Base-by-base conservation (phyloP, 2,113 vertebrate species). In the Dicentrarchus labrax region DNA sequence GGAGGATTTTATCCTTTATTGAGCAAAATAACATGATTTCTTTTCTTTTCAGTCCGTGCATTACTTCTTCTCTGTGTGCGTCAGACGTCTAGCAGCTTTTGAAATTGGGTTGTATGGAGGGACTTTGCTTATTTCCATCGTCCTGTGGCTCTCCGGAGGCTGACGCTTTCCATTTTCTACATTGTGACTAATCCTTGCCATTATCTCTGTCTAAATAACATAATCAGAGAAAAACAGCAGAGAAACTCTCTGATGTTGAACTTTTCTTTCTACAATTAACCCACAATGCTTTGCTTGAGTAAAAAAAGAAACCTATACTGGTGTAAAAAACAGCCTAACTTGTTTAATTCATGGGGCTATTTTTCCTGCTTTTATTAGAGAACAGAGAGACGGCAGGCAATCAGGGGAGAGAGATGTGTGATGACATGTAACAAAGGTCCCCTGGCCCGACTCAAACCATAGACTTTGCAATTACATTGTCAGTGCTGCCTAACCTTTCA, bases 381-480 rank as follows among this genome's bases (percentile, higher is more conserved):
- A 10, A 61, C 12, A 43, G 51, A 48, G 66, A 67, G 54, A 65
- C 5, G 4, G 10, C 60, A 8, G 48, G 65, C 56, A 51, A 43
- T 50, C 22, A 53, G 8, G 1, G 8, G 19, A 9, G 51, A 64
- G 48, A 17, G 57, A 45, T 39, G 41, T 0, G 8, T 41, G 65
- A 43, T 56, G 48, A 38, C 19, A 38, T 54, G 39, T 48, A 67
- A 24, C 47, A 54, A 24, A 39, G 60, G 41, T 16, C n/a, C 1
- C 1, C 17, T 30, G 39, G n/a, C 47, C 30, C 30, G 30, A 30
- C 30, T 30, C 30, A 30, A 64, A 39, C 54, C 57, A 16, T 12
- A 76, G 22, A 71, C 24, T 5, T 51, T 45, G 51, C 24, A 72
- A 78, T 86, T 69, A 73, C 70, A 66, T 7, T 36, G 22, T 66